A percentile compares a stretch with the other conserved stretches of the same genome.
Conservation (phyloP, 2,888 invertebrate genomes). For the Notodonta dromedarius region DNA sequence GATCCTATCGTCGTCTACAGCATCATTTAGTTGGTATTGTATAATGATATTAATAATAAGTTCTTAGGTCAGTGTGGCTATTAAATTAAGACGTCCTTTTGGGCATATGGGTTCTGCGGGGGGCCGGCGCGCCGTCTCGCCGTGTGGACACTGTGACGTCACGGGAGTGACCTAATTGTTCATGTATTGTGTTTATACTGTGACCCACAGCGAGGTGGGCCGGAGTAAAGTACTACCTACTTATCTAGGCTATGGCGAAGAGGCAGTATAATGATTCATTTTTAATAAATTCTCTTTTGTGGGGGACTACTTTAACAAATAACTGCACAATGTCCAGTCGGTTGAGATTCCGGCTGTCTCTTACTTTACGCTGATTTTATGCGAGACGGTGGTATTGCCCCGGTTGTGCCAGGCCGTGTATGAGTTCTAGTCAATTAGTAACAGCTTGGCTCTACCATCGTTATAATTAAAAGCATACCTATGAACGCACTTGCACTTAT, state of each 20-base stretch:
- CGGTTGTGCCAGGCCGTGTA: too few relatives aligned
- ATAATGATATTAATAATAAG: background rate
- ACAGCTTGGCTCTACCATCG: too few relatives aligned
- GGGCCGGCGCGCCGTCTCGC: constrained; percentile 5
- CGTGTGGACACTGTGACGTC: constrained; percentile 3
- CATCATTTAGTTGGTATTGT: background rate
- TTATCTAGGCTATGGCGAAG: background rate
- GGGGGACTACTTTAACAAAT: too few relatives aligned
- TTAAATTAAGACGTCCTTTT: background rate
- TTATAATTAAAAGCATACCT: too few relatives aligned
- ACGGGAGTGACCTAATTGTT: constrained; percentile 1
- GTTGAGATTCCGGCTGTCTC: too few relatives aligned
- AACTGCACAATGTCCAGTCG: too few relatives aligned
- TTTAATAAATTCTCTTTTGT: too few relatives aligned
- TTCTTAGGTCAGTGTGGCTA: background rate
- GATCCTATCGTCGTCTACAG: background rate
- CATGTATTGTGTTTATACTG: background rate
- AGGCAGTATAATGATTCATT: too few relatives aligned
- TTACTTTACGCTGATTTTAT: too few relatives aligned
- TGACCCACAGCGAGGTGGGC: background rate
- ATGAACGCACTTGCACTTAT: too few relatives aligned
- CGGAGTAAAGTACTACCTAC: background rate
- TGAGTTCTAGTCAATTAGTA: too few relatives aligned
- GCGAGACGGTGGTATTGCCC: too few relatives aligned
- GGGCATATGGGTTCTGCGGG: constrained; percentile 1